Evolutionary conservation across 2,113 vertebrate species (phyloP).

Genomic region (Strigops habroptila): DNA sequence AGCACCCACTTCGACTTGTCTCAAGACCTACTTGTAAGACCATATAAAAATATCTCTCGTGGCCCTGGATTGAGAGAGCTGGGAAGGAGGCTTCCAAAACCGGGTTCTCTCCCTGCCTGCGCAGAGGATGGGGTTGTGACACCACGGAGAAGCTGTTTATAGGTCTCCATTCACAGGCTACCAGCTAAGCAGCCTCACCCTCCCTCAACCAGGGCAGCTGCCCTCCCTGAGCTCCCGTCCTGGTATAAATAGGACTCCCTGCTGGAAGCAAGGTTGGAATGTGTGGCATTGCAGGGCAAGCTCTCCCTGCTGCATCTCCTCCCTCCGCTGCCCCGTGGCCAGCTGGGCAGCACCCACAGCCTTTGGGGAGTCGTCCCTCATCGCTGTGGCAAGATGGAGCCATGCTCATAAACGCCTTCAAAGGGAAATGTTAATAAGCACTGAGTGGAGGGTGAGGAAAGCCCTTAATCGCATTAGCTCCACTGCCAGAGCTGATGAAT

Average conservation of each 20-base stretch:
- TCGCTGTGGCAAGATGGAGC: neutral
- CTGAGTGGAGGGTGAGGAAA: neutral
- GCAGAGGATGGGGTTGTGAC: neutral
- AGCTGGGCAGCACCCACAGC: rapidly evolving
- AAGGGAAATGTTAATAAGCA: neutral
- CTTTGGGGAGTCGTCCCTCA: neutral
- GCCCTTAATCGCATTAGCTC: neutral
- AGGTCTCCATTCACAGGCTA: neutral
- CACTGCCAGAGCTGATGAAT: neutral
- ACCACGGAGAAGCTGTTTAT: neutral
- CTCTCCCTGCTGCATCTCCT: neutral
- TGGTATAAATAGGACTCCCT: neutral
- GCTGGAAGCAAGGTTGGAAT: neutral
- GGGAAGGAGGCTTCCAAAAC: conserved; percentile 21
- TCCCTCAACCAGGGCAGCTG: neutral
- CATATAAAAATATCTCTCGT: conserved; percentile 23
- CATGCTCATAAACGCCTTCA: neutral
- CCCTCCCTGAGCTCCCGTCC: neutral
- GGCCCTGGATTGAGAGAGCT: neutral
- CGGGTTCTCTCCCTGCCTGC: neutral
- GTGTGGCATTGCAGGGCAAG: neutral
- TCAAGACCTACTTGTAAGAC: conserved; percentile 45
- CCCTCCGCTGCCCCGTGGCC: neutral
- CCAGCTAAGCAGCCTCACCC: neutral
- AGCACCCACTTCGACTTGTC: neutral